Evolutionary conservation across 1,140 invertebrate species (phyloP).

Genomic region (Amyelois transitella): DNA sequence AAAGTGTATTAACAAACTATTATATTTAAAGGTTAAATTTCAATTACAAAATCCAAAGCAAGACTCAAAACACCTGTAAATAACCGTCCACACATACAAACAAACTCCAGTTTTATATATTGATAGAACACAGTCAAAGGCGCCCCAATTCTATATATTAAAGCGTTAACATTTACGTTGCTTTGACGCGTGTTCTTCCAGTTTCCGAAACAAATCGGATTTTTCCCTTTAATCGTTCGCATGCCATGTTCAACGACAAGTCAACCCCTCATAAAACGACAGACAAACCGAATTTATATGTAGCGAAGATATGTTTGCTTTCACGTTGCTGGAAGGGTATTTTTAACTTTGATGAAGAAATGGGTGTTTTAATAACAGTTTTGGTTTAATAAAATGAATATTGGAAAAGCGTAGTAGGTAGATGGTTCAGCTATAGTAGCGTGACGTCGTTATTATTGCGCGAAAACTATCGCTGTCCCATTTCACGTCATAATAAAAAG

Average conservation of each 20-base stretch:
- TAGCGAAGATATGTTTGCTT: not conserved
- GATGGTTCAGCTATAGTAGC: too few species aligned
- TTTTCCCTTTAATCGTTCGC: conserved; percentile 2
- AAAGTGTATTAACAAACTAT: too few species aligned
- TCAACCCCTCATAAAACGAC: conserved; percentile 9
- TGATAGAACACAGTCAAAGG: not conserved
- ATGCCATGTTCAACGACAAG: conserved; percentile 8
- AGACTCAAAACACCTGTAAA: not conserved
- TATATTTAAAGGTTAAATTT: too few species aligned
- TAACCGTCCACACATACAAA: not conserved
- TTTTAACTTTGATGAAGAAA: too few species aligned
- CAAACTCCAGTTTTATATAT: too few species aligned
- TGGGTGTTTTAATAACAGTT: too few species aligned
- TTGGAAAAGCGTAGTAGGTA: too few species aligned
- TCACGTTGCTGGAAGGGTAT: not conserved
- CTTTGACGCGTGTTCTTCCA: not conserved
- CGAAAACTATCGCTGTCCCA: too few species aligned
- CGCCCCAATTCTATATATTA: not conserved
- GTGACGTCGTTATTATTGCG: too few species aligned
- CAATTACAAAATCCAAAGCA: too few species aligned
- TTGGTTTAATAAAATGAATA: too few species aligned
- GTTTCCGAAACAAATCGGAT: not conserved
- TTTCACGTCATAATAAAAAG: too few species aligned
- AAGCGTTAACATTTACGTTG: not conserved
- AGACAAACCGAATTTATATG: conserved; percentile 10